Evolutionary conservation across 2,113 vertebrate species (phyloP), one percentile per base, ranked within the genome.

Genomic region (Crocuta crocuta): DNA sequence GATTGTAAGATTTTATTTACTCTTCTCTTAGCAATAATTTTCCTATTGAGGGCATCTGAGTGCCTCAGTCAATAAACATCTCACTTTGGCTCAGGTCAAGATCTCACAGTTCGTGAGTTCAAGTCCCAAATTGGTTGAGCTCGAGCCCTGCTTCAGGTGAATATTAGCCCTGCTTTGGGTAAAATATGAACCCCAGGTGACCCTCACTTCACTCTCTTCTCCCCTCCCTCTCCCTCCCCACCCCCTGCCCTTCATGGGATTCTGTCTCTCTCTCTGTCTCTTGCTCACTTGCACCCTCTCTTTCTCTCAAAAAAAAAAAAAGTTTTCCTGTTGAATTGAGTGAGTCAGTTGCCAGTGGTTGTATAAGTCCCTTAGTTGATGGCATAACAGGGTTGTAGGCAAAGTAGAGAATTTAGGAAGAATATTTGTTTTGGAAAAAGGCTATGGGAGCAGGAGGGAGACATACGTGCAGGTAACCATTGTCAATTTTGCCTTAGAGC

Each of bases 1-100:
- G 82, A 43, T 89, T 17, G 17, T 31, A 17, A 15, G n/a, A 55
- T 95, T 94, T 82, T 89, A 76, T n/a, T 91, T 87, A 43, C 35
- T 97, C 0, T 92, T 90, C 78, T 66, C 3, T 61, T 61, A 73
- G 1, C 63, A 89, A 88, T 63, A 1, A 83, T 89, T 81, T 81
- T 93, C 15, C 21, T 89, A 55, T 35, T 78, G 13, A 43, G 5
- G 35, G 71, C 23, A 26, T 23, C 71, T 74, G 23, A 23, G 23
- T 74, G 11, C 23, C 23, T 74, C 24, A 74, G 71, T 74, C 5
- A 39, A 26, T 74, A 43, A 26, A 24, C 39, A 39, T 74, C 39
- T 13, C 6, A 2, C 23, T 43, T 74, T 11, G 24, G 10, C 39
- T 74, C 11, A 13, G 23, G 11, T 74, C 35, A 74, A 7, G 23